Evolutionary conservation across 2,113 vertebrate genomes (phyloP), one percentile per base, ranked within the genome.

Genomic region (Thalassoma bifasciatum): DNA sequence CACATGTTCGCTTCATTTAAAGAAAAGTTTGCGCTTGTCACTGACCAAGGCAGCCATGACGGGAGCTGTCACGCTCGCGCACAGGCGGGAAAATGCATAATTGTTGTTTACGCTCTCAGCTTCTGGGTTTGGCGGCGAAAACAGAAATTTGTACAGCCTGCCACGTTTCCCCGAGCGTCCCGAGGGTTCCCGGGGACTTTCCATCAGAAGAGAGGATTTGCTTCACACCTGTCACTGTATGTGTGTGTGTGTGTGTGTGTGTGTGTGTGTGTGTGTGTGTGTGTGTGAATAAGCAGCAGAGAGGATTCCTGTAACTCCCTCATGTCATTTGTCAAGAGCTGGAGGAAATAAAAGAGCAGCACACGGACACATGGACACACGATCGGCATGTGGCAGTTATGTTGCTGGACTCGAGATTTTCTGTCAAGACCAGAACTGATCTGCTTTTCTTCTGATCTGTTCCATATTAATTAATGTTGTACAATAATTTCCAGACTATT

Each of bases 301-400:
- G 50, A 80, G 62, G 66, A 42, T 73, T 50, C 63, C 44, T 9
- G n/a, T 72, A 70, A 79, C 72, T 86, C 84, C 79, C 84, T n/a
- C 11, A 84, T 75, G 77, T 73, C 70, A 84, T 83, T 85, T 87
- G 77, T 75, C 79, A 78, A 72, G 36, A 46, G 49, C 57, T 85
- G 59, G 24, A 82, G 24, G 53, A 72, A 68, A 57, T 67, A 79
- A 10, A 66, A 17, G 82, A 78, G 63, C 75, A 42, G 72, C 36
- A 53, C 47, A 23, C 19, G 38, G 24, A 53, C 10, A 13, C 22
- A 30, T 56, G 67, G 60, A 70, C 36, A 51, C 12, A n/a, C 23
- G 10, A 4, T 61, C 21, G 54, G 10, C 36, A 53, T 8, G 10
- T 7, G n/a, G n/a, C n/a, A n/a, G n/a, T n/a, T n/a, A n/a, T n/a